Base-by-base conservation (phyloP, 30 jellyfish, hydroid and myxozoan genomes). In the Hydra vulgaris region DNA sequence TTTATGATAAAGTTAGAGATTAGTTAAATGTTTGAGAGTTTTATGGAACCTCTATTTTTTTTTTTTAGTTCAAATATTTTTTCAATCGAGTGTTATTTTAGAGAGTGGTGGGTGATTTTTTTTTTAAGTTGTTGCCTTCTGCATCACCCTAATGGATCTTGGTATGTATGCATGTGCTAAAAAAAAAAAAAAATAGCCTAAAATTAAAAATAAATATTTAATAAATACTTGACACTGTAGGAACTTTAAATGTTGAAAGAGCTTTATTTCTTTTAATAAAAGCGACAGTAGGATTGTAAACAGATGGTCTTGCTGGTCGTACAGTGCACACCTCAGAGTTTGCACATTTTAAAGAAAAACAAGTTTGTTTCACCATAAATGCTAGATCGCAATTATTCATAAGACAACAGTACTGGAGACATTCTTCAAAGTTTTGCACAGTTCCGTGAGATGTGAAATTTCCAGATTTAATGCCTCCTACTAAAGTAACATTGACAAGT, bases 341-440 rank as follows among this genome's bases (percentile, higher is more conserved):
- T 23, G 53, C 74, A 70, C 98, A 92, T 74, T 83, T 72, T 25
- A 92, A 76, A 0, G 95, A 79, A 61, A 92, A 92, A 70, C 98
- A 92, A 7, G 98, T 92, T 20, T 84, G 81, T 66, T 92, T 92
- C 26, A 92, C 98, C 98, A 92, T 87, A 79, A 92, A 92, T 3
- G 98, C 98, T 7, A 95, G 95, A 87, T 92, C 96, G 71, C 98
- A 92, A 75, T 70, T 72, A 22, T 72, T 88, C 19, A 25, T 78
- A 17, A 81, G 77, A 66, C 98, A 92, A 78, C 98, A 92, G 19
- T 76, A 55, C 26, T 70, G 84, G 21, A 87, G 55, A 82, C 98
- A 92, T 21, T 77, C 80, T 54, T 76, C 77, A 55, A 92, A 86
- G 67, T 77, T 80, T 18, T 74, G 79, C 22, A 87, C 96, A 40